Conservation (phyloP, 2,113 vertebrate genomes). For the Amia ocellicauda region DNA sequence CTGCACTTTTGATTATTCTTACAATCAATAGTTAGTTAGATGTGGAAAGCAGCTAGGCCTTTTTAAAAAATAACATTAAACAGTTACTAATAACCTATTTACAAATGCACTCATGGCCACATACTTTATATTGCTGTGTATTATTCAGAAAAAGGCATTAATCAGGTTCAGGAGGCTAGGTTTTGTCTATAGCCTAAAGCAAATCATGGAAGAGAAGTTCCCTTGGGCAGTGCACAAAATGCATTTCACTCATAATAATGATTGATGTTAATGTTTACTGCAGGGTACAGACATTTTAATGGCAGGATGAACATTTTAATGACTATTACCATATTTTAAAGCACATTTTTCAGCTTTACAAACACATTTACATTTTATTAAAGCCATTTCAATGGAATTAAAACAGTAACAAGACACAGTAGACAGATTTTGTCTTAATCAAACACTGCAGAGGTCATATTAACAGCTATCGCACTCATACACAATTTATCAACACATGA, state of each 20-base stretch:
- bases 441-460: conserved; percentile 14
- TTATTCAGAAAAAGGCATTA: conserved; percentile 26
- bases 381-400: conserved; percentile 39
- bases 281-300: conserved; percentile 51
- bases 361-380: conserved; percentile 31
- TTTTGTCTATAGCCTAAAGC: conserved; percentile 31
- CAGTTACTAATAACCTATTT: neutral
- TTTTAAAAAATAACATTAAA: too few species aligned
- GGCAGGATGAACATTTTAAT: conserved; percentile 48
- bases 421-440: too few species aligned
- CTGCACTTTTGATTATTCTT: too few species aligned
- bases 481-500: conserved; percentile 1
- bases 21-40: too few species aligned
- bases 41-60: too few species aligned
- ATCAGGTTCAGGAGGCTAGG: conserved; percentile 8
- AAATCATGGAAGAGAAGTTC: conserved; percentile 22
- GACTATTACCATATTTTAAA: conserved; percentile 43
- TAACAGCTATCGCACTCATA: neutral
- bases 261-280: conserved; percentile 47
- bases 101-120: conserved; percentile 1
- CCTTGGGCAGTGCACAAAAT: conserved; percentile 24
- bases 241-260: conserved; percentile 46
- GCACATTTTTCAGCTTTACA: conserved; percentile 27
- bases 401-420: conserved; percentile 20
- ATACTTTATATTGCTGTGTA: conserved; percentile 11